Evolutionary conservation across 2,888 invertebrate species (phyloP).

Genomic region (Nematopogon swammerdamellus): DNA sequence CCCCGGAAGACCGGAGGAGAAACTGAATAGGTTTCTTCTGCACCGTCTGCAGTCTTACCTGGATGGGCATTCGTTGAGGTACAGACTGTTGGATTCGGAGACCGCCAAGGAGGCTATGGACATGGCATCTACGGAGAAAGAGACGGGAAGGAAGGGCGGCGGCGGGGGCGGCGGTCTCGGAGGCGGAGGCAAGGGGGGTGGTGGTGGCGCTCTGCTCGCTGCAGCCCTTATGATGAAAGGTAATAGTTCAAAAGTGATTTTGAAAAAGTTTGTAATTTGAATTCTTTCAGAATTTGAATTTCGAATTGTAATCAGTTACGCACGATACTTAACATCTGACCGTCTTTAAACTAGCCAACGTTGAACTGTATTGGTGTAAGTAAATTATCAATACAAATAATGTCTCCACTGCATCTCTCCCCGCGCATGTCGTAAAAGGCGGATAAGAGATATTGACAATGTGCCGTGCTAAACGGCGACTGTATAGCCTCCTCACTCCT

Average conservation of each 20-base stretch:
- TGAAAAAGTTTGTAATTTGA: too few species aligned
- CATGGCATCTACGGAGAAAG: slow-evolving; percentile 36
- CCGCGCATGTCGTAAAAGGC: too few species aligned
- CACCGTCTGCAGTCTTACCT: slow-evolving; percentile 66
- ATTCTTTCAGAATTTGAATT: too few species aligned
- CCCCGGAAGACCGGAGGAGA: slow-evolving; percentile 73
- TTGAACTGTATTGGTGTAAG: too few species aligned
- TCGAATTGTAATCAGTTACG: too few species aligned
- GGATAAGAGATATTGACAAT: too few species aligned
- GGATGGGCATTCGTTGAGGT: slow-evolving; percentile 69
- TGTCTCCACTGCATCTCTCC: too few species aligned
- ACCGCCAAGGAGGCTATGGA: slow-evolving; percentile 57
- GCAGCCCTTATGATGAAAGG: slow-evolving; percentile 66
- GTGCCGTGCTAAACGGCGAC: too few species aligned
- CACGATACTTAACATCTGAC: too few species aligned
- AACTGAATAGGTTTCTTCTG: slow-evolving; percentile 69
- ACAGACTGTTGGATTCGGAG: slow-evolving; percentile 65
- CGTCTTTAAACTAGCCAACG: too few species aligned
- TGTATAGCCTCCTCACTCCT: too few species aligned
- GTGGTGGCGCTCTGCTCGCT: slow-evolving; percentile 47
- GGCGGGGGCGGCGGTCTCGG: slow-evolving; percentile 45
- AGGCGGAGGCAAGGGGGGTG: slow-evolving; percentile 23
- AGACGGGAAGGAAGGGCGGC: slow-evolving; percentile 37
- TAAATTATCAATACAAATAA: too few species aligned
- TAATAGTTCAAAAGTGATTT: slow-evolving; percentile 20